Evolutionary conservation across 1,140 invertebrate genomes (phyloP), one percentile per base, ranked within the genome.

Genomic region (Caenorhabditis inopinata): DNA sequence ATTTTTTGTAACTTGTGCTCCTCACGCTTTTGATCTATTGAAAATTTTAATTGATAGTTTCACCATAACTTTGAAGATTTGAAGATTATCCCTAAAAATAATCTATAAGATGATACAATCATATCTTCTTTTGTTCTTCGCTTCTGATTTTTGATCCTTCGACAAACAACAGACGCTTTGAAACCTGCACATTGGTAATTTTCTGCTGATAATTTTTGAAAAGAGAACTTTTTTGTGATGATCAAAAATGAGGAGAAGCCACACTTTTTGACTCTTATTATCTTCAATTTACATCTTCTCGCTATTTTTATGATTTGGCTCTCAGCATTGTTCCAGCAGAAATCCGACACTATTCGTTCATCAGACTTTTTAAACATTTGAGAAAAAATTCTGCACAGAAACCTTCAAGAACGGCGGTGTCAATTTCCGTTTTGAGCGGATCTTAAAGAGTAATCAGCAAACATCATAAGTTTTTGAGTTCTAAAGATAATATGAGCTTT

Each of bases 321-420:
- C 23, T 23, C 49, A 25, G 49, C 49, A 53, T 25, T 68, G 5
- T 29, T 6, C n/a, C 9, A 25, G 21, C 27, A 3, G 32, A 25
- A 68, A 68, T 68, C 32, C 38, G 58, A 42, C 58, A 68, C 58
- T 38, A 9, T 62, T 68, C 27, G n/a, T n/a, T n/a, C n/a, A n/a
- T n/a, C n/a, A n/a, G n/a, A n/a, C n/a, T n/a, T n/a, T n/a, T n/a
- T n/a, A n/a, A n/a, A n/a, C n/a, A n/a, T n/a, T n/a, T n/a, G n/a
- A n/a, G n/a, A n/a, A n/a, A n/a, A n/a, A n/a, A n/a, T n/a, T n/a
- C n/a, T n/a, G n/a, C n/a, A n/a, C n/a, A n/a, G n/a, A n/a, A n/a
- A n/a, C n/a, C n/a, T n/a, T n/a, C 6, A 35, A 38, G 32, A 68
- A 68, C 58, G 58, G 35, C 29, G 27, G 51, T 58, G 27, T 58